phyloP scores from a whole-genome alignment of 2,113 vertebrate genomes.

The Sceloporus undulatus region DNA sequence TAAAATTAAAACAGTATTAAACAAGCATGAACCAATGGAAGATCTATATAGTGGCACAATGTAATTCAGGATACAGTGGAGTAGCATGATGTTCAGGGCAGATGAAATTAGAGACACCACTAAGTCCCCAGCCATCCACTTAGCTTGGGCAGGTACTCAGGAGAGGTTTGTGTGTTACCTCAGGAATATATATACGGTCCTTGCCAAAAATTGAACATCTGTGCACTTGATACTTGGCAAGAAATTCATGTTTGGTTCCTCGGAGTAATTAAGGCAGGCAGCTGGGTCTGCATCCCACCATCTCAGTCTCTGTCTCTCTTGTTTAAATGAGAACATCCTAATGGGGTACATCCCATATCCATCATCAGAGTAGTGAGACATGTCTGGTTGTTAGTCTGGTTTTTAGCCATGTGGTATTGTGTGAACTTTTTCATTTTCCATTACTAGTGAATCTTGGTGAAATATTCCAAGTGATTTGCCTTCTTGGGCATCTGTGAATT shows the following conservation, averaged over 20 bases:
- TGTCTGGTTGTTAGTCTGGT: no score
- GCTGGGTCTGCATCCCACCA: slow-evolving; percentile 17
- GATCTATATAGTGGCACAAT: neutral
- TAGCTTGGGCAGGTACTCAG: neutral
- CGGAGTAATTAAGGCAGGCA: slow-evolving; percentile 18
- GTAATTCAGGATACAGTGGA: neutral
- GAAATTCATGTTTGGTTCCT: slow-evolving; percentile 24
- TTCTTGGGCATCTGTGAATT: neutral
- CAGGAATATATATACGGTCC: rapidly evolving
- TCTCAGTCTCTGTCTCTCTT: neutral
- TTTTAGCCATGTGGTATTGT: neutral
- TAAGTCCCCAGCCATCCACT: neutral
- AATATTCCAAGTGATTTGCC: neutral
- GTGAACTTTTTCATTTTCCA: neutral
- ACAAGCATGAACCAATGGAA: neutral
- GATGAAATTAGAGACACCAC: neutral
- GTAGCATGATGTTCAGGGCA: neutral
- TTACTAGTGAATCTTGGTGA: neutral
- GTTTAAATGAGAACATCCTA: slow-evolving; percentile 14
- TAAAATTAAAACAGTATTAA: no score
- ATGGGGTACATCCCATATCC: rapidly evolving
- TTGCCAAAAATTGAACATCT: slow-evolving; percentile 62
- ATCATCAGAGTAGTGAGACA: neutral
- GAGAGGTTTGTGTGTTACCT: slow-evolving; percentile 33
- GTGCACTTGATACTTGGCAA: slow-evolving; percentile 52